Evolutionary conservation across 2,888 invertebrate genomes (phyloP).

Genomic region (Cerceris ruficornis): DNA sequence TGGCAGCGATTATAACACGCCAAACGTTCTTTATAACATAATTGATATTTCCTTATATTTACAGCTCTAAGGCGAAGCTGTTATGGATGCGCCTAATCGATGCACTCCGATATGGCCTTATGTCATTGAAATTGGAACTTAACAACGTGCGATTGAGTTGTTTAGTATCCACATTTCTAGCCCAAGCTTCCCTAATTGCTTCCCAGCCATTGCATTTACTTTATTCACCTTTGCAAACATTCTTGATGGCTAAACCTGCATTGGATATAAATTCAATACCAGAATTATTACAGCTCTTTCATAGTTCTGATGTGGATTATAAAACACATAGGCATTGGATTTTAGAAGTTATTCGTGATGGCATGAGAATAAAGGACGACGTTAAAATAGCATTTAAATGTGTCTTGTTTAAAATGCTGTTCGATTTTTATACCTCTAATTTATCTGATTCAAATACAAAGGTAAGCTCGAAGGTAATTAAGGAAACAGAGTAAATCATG

Average conservation of each 20-base stretch:
- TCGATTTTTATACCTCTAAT: constrained; percentile 87
- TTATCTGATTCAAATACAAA: constrained; percentile 86
- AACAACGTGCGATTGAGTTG: constrained; percentile 82
- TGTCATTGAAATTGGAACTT: constrained; percentile 63
- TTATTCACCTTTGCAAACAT: constrained; percentile 90
- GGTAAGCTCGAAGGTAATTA: constrained; percentile 74
- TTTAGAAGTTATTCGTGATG: constrained; percentile 88
- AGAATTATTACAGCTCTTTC: constrained; percentile 92
- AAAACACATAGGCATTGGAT: constrained; percentile 90
- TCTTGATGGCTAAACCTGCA: constrained; percentile 89
- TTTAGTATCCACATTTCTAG: constrained; percentile 87
- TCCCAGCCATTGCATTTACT: constrained; percentile 89
- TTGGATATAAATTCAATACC: constrained; percentile 92
- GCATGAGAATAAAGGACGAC: constrained; percentile 89
- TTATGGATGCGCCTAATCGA: constrained; percentile 88
- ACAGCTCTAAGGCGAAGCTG: constrained; percentile 85
- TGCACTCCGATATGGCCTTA: constrained; percentile 86
- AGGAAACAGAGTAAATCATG: too few species aligned
- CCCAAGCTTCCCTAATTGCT: constrained; percentile 87
- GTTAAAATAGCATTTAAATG: constrained; percentile 88
- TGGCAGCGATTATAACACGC: not conserved
- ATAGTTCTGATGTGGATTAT: constrained; percentile 89
- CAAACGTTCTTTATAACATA: not conserved
- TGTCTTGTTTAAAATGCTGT: constrained; percentile 89
- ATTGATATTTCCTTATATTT: constrained; percentile 22